Base-by-base conservation (phyloP, 2,113 vertebrate genomes). In the Cyprinodon tularosa region DNA sequence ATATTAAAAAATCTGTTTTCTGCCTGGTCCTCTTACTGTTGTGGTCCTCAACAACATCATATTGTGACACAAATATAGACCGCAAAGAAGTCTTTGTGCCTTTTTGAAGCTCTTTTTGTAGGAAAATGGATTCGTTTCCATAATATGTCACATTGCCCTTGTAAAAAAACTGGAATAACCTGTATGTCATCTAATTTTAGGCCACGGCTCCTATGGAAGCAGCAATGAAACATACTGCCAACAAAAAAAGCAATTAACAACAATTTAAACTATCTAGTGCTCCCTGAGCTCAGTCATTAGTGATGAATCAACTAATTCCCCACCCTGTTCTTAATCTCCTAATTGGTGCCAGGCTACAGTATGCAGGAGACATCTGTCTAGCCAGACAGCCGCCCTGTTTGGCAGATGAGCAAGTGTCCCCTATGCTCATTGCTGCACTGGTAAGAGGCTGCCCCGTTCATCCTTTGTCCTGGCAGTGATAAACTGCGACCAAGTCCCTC, bases 211-310 rank as follows among this genome's bases (percentile, higher is more conserved):
- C 76, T 68, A 48, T n/a, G 44, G 74, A 66, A 6, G 7, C 1
- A 20, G 11, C 15, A 74, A 44, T 42, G 72, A 76, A 78, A 39
- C 38, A 57, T 15, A 20, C 66, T 66, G 71, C 84, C 67, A 79
- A 81, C 67, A 79, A 81, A 78, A 84, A 80, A 39, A 81, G 67
- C 67, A 74, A 89, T 85, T 85, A 88, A 75, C 63, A 83, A 76
- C 63, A 82, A 69, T 63, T 71, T 74, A 76, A 85, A 75, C 65
- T 66, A 84, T 81, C 61, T 42, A 38, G 42, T 69, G 67, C 38
- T 76, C 62, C 64, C 67, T 22, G 14, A 74, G 69, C 74, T 79
- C 67, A 68, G 68, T 77, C 83, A 86, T 87, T 83, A 77, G 62
- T 68, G 67, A 84, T 81, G 76, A 83, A 83, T 83, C 76, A 70